These are phyloP conservation scores for Triops cancriformis DNA, from an alignment of 1,140 invertebrate species.

Conservation along the genomic window DNA sequence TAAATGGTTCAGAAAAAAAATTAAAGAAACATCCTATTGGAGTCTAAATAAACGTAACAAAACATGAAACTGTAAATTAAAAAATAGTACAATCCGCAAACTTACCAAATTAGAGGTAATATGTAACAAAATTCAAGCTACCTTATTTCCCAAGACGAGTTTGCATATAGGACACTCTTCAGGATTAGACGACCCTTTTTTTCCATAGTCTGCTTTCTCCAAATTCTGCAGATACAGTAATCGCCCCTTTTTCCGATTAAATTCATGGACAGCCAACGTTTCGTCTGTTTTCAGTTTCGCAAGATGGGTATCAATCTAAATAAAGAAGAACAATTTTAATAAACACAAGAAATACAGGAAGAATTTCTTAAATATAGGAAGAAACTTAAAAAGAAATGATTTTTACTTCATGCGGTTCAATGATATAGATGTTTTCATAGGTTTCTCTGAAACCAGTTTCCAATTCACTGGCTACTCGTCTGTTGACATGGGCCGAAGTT, in stretches of 20 bases:
- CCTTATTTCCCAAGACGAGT: conserved; percentile 43
- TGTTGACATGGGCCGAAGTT: conserved; percentile 32
- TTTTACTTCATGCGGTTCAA: conserved; percentile 45
- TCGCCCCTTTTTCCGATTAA: conserved; percentile 45
- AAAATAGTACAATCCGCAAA: not conserved
- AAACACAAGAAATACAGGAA: no score
- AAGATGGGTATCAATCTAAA: conserved; percentile 33
- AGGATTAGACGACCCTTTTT: conserved; percentile 41
- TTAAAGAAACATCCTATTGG: not conserved
- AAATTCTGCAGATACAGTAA: conserved; percentile 48
- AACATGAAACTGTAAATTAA: no score
- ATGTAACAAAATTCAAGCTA: conserved; percentile 29
- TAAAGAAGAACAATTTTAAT: not conserved
- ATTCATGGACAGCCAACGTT: conserved; percentile 36
- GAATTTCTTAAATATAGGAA: not conserved
- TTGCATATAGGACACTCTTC: conserved; percentile 65
- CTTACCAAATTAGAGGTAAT: not conserved
- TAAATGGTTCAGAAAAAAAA: no score
- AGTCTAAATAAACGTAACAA: no score
- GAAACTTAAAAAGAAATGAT: not conserved
- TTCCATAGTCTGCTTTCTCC: conserved; percentile 40
- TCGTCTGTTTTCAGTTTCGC: conserved; percentile 34
- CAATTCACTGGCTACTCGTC: conserved; percentile 20
- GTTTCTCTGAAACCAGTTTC: conserved; percentile 15
- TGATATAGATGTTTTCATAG: conserved; percentile 41